Evolutionary conservation across 2,797 vertebrate species (phyloP).

Genomic region (Sciaenops ocellatus): DNA sequence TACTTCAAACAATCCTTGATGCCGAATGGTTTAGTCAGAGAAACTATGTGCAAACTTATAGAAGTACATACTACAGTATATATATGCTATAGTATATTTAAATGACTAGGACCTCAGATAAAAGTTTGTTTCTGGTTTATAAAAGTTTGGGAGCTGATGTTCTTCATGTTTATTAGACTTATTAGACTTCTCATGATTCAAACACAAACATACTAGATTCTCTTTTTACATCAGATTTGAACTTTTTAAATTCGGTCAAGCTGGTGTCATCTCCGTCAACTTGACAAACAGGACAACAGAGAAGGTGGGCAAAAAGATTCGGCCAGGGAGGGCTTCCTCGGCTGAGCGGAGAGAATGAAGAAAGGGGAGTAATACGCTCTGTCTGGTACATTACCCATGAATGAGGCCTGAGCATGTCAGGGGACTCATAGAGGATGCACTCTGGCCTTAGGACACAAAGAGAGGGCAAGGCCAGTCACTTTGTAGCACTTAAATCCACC

Average conservation of each 20-base stretch:
- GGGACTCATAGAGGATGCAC: constrained; percentile 81
- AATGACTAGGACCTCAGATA: neutral
- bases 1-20: constrained; percentile 45
- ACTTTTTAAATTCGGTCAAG: constrained; percentile 6
- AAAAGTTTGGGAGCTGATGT: neutral
- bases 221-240: neutral
- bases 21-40: constrained; percentile 1
- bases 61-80: neutral
- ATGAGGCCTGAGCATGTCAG: constrained; percentile 81
- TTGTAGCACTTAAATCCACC: constrained; percentile 75
- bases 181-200: neutral
- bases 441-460: constrained; percentile 81
- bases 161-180: neutral
- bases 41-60: constrained; percentile 11
- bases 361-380: constrained; percentile 81
- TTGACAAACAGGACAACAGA: constrained; percentile 53
- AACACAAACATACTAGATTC: neutral
- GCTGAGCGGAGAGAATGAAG: constrained; percentile 69
- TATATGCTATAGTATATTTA: neutral
- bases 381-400: constrained; percentile 88
- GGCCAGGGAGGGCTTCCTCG: constrained; percentile 54
- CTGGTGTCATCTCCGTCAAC: constrained; percentile 24
- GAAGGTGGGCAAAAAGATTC: constrained; percentile 57
- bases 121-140: neutral
- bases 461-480: constrained; percentile 77